These are phyloP conservation scores for Branchinecta lindahli DNA, from an alignment of 1,140 invertebrate genomes.

Conservation along the genomic window DNA sequence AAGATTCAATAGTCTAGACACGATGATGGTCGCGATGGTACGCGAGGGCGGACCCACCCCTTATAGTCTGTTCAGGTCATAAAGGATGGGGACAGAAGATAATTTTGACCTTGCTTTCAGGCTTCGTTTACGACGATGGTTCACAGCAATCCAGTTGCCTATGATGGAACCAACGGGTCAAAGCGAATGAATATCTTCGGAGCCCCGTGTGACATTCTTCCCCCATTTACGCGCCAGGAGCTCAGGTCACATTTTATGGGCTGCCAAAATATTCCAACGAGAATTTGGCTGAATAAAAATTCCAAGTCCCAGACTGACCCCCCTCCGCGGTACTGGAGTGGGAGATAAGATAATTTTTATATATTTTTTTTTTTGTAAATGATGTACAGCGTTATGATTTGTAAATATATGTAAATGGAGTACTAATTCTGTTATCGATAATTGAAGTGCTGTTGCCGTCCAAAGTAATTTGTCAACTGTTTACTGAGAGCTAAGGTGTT, in stretches of 20 bases:
- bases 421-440: no score
- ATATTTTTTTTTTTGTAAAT: no score
- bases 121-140: slow-evolving; percentile 26
- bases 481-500: no score
- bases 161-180: slow-evolving; percentile 26
- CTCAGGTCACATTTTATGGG: slow-evolving; percentile 33
- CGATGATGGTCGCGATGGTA: no score
- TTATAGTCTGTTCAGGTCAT: no score
- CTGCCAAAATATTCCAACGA: slow-evolving; percentile 36
- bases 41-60: no score
- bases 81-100: no score
- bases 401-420: no score
- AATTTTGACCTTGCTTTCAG: slow-evolving; percentile 23
- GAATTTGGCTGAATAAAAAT: slow-evolving; percentile 27
- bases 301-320: slow-evolving; percentile 16
- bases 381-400: no score
- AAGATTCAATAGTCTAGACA: no score
- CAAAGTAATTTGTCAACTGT: no score
- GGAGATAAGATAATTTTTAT: neutral
- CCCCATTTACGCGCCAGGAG: slow-evolving; percentile 32
- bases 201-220: slow-evolving; percentile 34
- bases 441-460: no score
- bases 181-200: slow-evolving; percentile 32
- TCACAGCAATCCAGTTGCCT: slow-evolving; percentile 29
- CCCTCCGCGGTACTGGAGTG: slow-evolving; percentile 15